A percentile compares a stretch with the other conserved stretches of the same genome.
Evolutionary conservation across 2,888 invertebrate species (phyloP).

Genomic region (Mongoloraphidia duomilia): DNA sequence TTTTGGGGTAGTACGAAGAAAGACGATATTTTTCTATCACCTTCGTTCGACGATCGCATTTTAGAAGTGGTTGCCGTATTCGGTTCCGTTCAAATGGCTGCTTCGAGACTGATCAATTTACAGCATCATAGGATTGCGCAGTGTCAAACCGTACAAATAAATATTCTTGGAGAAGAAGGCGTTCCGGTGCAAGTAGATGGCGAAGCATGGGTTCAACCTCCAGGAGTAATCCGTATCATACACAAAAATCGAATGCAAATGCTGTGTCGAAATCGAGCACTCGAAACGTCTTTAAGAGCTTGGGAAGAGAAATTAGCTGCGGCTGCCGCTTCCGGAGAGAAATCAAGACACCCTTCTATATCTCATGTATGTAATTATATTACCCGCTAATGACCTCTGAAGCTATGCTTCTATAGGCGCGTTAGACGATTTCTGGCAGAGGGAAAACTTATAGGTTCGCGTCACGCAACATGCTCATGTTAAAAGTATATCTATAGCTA

Average conservation of each 20-base stretch:
- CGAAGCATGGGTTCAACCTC: slow-evolving; percentile 95
- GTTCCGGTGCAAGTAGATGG: slow-evolving; percentile 95
- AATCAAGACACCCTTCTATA: slow-evolving; percentile 26
- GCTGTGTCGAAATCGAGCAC: slow-evolving; percentile 77
- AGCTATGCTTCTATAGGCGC: too few relatives aligned
- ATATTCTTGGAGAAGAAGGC: slow-evolving; percentile 78
- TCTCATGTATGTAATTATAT: slow-evolving; percentile 8
- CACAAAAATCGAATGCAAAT: slow-evolving; percentile 97
- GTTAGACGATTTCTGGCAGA: too few relatives aligned
- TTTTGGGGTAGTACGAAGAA: slow-evolving; percentile 94
- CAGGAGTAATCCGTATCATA: slow-evolving; percentile 87
- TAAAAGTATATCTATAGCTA: too few relatives aligned
- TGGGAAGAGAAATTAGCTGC: slow-evolving; percentile 72
- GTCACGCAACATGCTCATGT: too few relatives aligned
- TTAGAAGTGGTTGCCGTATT: slow-evolving; percentile 96
- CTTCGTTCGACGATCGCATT: slow-evolving; percentile 90
- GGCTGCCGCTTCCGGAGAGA: slow-evolving; percentile 32
- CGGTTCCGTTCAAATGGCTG: slow-evolving; percentile 95
- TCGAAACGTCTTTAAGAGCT: slow-evolving; percentile 77
- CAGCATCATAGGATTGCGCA: slow-evolving; percentile 96
- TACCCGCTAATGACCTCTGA: slow-evolving; percentile 26
- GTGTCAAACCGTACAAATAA: slow-evolving; percentile 90
- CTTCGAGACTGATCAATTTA: slow-evolving; percentile 83
- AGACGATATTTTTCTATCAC: slow-evolving; percentile 81
- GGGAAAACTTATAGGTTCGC: too few relatives aligned